Conservation (phyloP, 2,888 invertebrate genomes). For the Cantharis nigra region DNA sequence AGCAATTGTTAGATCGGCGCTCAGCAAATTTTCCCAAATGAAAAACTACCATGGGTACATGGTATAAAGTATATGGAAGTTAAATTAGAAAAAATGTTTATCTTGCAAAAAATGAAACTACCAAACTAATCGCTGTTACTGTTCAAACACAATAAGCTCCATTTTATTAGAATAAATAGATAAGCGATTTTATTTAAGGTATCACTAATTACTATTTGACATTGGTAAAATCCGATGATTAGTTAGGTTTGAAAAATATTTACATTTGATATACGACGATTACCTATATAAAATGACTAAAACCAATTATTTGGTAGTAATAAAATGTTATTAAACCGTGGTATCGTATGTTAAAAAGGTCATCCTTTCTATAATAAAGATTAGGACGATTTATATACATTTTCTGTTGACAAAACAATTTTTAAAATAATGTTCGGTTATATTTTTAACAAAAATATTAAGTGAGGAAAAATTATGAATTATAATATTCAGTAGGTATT, state of each 20-base stretch:
- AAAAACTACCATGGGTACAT: too few species aligned
- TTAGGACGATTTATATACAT: neutral
- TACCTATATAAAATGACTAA: neutral
- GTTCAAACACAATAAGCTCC: neutral
- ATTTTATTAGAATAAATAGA: neutral
- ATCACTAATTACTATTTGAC: neutral
- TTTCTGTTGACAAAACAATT: neutral
- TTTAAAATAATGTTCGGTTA: neutral
- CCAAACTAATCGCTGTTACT: neutral
- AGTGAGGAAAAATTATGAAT: neutral
- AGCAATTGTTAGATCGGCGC: neutral
- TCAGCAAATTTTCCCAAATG: neutral
- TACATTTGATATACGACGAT: neutral
- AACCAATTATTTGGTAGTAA: neutral
- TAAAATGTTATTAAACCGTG: neutral
- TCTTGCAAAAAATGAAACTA: neutral
- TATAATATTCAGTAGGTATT: neutral
- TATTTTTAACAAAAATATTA: neutral
- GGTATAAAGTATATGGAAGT: too few species aligned
- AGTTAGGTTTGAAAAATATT: neutral
- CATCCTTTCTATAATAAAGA: neutral
- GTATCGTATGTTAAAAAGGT: neutral
- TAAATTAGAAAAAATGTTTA: too few species aligned
- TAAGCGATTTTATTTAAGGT: neutral
- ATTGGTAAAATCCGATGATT: neutral